phyloP scores from a whole-genome alignment of 1,140 invertebrate genomes.

The Chymomyza costata region DNA sequence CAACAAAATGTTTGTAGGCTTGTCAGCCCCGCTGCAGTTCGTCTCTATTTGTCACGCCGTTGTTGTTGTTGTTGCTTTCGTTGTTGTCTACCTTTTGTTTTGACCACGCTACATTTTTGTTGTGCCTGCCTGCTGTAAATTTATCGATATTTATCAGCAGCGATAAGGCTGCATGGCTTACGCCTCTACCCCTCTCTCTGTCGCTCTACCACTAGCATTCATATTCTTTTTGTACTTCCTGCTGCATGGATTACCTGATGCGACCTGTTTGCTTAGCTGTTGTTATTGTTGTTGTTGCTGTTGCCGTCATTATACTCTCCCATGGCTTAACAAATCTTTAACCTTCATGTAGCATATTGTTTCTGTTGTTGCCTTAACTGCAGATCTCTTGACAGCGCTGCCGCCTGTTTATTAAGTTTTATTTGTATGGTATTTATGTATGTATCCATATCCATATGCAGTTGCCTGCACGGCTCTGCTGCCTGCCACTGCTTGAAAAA shows the following conservation, averaged over 20 bases:
- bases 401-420: constrained; percentile 63
- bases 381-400: constrained; percentile 28
- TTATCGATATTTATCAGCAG: constrained; percentile 60
- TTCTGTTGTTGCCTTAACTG: constrained; percentile 15
- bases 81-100: constrained; percentile 36
- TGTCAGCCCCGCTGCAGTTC: background rate
- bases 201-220: constrained; percentile 4
- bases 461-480: background rate
- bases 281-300: constrained; percentile 13
- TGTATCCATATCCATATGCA: no score
- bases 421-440: constrained; percentile 33
- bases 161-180: constrained; percentile 37
- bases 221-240: constrained; percentile 33
- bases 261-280: constrained; percentile 39
- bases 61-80: constrained; percentile 24
- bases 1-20: no score
- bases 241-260: constrained; percentile 33
- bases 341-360: constrained; percentile 30
- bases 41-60: constrained; percentile 7
- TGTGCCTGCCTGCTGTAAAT: constrained; percentile 29
- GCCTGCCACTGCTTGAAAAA: constrained; percentile 48
- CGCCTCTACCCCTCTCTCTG: constrained; percentile 17
- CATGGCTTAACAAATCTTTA: no score
- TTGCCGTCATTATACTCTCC: constrained; percentile 1
- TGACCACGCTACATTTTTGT: constrained; percentile 25